Evolutionary conservation across 2,113 vertebrate genomes (phyloP), one percentile per base, ranked within the genome.

Genomic region (Uria lomvia): DNA sequence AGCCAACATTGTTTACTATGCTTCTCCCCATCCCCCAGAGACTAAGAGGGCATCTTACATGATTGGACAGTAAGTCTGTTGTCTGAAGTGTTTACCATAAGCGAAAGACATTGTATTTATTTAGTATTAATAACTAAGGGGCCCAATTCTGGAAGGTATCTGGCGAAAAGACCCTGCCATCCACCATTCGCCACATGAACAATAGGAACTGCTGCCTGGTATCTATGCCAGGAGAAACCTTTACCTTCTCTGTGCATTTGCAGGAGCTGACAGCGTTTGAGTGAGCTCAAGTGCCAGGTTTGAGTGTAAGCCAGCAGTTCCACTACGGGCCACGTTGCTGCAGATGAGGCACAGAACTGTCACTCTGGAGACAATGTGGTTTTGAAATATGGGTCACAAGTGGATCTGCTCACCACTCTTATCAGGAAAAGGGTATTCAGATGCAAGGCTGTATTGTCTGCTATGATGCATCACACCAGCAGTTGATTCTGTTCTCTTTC

Each of bases 351-450:
- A 55, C 82, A 18, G 75, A 84, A 11, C 14, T 80, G 92, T 53
- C 72, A 16, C 4, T 22, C 40, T 22, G 73, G 22, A 55, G 83
- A 97, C 91, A 88, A 82, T 73, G 77, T 59, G 66, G 40, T 5
- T n/a, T 87, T 97, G 91, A 97, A 97, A 96, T 92, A 94, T 94
- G 95, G 94, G 94, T 95, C 95, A 97, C 88, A 27, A 94, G 94
- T 53, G 95, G 88, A 59, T 79, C 77, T 60, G 58, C n/a, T 87
- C 80, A 16, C 6, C 68, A 19, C 66, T 67, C 68, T 8, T 34
- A 27, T 9, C 49, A 34, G 53, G 66, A 53, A 27, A 5, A 11
- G 67, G 85, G 62, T 62, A 15, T 85, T 93, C 68, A 91, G 75
- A 3, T 1, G 3, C 49, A 22, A 49, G 94, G 86, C 67, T 18